Evolutionary conservation across 2,113 vertebrate species (phyloP), one percentile per base, ranked within the genome.

Genomic region (Apteryx owenii): DNA sequence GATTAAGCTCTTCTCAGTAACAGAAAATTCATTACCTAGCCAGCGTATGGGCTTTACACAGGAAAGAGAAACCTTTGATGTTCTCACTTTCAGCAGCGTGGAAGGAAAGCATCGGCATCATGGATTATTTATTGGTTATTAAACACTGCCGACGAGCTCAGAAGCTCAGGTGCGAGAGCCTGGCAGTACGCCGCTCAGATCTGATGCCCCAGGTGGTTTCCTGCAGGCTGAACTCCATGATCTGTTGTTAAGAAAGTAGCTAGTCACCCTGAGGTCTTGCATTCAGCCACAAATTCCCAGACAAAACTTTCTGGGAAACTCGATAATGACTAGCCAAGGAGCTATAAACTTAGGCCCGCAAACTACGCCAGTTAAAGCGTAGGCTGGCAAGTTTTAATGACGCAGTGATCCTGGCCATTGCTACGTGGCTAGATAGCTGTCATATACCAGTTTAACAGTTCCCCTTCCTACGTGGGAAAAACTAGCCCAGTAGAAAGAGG

Each of bases 11-110:
- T 75, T 81, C 93, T 94, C 88, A 89, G 88, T 73, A 90, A 66
- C 69, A 87, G 80, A 84, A 86, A 84, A 94, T 93, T 81, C 93
- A 93, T 93, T 84, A 88, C 90, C 92, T 93, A 90, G 46, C 38
- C 46, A 65, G 38, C 56, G 70, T 66, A 48, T 6, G 58, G 69
- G 56, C 13, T 94, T 94, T 86, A 44, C 90, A 61, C 81, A 84
- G 80, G 65, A 58, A 93, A 90, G 72, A 90, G 80, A 88, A 78
- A 38, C 46, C 80, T 64, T 79, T 86, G 76, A 64, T 56, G 29
- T 69, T 82, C 91, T 77, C 78, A 12, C 29, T 79, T 12, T 1
- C 60, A 23, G 65, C 15, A 38, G 0, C 54, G 79, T 73, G 76
- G 46, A 64, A 84, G 79, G 93, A 90, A 82, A 75, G 42, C 82